Conservation (phyloP, 2,113 vertebrate genomes). For the Trachemys scripta region DNA sequence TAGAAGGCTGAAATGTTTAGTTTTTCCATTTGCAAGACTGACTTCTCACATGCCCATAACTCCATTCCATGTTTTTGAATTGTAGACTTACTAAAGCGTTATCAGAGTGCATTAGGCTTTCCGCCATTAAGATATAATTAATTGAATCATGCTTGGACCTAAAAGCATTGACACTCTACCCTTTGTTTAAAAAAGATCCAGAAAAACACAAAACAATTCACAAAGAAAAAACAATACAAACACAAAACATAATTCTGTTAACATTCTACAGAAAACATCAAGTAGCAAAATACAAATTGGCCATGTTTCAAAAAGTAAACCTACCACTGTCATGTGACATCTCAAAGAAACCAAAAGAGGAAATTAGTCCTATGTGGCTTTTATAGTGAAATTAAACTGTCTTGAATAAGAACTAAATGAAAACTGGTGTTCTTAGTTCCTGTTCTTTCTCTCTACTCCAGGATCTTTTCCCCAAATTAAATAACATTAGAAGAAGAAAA, state of each 20-base stretch:
- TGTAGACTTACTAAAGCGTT: neutral
- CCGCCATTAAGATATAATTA: neutral
- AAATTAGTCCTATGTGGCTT: neutral
- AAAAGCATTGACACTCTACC: neutral
- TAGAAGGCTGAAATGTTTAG: neutral
- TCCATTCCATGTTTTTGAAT: neutral
- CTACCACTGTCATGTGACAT: rapidly evolving
- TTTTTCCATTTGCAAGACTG: neutral
- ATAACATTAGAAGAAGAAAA: neutral
- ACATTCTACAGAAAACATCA: neutral
- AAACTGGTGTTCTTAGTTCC: neutral
- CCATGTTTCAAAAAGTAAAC: neutral
- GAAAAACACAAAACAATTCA: neutral
- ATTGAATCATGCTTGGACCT: neutral
- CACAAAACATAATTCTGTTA: neutral
- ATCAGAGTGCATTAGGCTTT: neutral
- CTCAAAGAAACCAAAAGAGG: neutral
- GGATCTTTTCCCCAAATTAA: neutral
- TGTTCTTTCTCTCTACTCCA: neutral
- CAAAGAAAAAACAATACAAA: neutral
- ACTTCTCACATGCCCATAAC: neutral
- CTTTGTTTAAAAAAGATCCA: neutral
- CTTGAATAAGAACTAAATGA: neutral
- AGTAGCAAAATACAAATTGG: neutral
- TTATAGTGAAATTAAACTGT: neutral